phyloP scores from a whole-genome alignment of 2,797 vertebrate genomes.

The Eutrigla gurnardus region DNA sequence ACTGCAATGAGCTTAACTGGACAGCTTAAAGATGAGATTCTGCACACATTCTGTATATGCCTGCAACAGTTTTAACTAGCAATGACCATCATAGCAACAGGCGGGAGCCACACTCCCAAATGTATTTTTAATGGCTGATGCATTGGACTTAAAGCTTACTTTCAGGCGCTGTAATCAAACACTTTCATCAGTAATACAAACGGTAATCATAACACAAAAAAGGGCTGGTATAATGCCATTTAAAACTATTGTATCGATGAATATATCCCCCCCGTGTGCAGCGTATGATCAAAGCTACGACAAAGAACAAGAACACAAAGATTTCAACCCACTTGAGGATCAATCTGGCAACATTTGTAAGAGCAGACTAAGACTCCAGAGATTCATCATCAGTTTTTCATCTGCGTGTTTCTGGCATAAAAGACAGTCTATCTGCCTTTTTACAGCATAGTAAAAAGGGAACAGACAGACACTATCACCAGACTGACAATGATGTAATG shows the following conservation, averaged over 20 bases:
- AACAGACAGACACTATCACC: conserved; percentile 28
- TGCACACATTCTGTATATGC: background rate
- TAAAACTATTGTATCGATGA: background rate
- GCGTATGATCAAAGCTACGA: background rate
- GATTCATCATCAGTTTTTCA: conserved; percentile 14
- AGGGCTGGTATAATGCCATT: background rate
- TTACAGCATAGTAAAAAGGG: conserved; percentile 18
- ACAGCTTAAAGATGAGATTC: background rate
- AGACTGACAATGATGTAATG: conserved; percentile 39
- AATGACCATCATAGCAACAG: background rate
- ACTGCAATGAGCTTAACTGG: background rate
- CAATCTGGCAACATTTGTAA: conserved; percentile 22
- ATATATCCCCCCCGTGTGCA: background rate
- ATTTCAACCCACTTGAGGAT: conserved; percentile 33
- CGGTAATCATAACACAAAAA: background rate
- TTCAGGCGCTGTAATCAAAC: background rate
- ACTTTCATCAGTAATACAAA: background rate
- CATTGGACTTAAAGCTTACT: background rate
- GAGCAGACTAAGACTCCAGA: conserved; percentile 9
- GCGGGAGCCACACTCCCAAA: background rate
- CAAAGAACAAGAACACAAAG: background rate
- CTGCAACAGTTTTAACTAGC: background rate
- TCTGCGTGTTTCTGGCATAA: conserved; percentile 27
- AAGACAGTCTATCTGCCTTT: conserved; percentile 16
- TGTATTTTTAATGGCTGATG: too few species aligned